phyloP scores from a whole-genome alignment of 2,888 invertebrate species.

The Oasisia sp. region DNA sequence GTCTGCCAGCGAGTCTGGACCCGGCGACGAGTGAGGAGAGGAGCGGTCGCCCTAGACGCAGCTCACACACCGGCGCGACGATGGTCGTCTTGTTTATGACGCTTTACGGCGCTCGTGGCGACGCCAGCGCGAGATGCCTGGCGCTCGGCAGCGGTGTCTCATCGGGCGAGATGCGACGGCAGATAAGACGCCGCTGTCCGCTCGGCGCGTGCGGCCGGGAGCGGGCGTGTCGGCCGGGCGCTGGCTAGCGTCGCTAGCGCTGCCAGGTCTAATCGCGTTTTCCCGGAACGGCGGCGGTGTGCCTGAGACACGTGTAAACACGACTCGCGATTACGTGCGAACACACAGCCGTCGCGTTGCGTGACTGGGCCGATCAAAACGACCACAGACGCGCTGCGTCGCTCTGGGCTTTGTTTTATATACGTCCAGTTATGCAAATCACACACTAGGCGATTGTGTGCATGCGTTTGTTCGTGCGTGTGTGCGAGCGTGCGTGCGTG shows the following conservation, averaged over 20 bases:
- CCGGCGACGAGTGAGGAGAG: not conserved
- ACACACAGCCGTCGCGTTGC: not conserved
- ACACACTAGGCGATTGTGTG: too few species aligned
- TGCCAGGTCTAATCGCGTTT: not conserved
- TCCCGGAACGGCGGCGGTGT: not conserved
- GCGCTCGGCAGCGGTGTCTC: not conserved
- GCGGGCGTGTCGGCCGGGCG: not conserved
- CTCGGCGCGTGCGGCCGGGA: not conserved
- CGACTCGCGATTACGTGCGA: not conserved
- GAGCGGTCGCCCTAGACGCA: not conserved
- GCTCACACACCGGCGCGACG: not conserved
- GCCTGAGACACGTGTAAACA: not conserved
- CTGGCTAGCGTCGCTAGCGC: not conserved
- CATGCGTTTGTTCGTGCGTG: too few species aligned
- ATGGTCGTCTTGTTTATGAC: not conserved
- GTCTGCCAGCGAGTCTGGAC: not conserved
- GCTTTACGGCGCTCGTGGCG: conserved; percentile 1
- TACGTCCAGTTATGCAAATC: not conserved
- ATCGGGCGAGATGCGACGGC: not conserved
- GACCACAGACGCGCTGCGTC: not conserved
- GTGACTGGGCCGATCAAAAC: not conserved
- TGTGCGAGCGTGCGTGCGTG: too few species aligned
- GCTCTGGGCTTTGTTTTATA: not conserved
- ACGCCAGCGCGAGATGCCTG: not conserved
- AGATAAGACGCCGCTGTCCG: not conserved